Evolutionary conservation across 2,888 invertebrate species (phyloP), one percentile per base, ranked within the genome.

Genomic region (Psylliodes chrysocephalus): DNA sequence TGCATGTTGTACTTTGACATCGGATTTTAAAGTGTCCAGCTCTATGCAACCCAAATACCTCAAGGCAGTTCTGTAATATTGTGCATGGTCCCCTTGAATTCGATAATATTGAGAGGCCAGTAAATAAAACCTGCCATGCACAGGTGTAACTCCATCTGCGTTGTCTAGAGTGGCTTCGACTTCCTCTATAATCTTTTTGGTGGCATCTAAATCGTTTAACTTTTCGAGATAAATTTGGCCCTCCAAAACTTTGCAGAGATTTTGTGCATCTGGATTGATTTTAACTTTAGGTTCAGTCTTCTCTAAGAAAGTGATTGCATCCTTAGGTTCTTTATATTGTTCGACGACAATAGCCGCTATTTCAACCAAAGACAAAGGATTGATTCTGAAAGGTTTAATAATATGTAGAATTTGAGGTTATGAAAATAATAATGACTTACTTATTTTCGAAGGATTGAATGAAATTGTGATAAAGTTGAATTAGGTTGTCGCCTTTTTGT

Each of bases 41-140:
- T 92, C 90, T 47, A 89, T 89, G 77, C 83, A 83, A 19, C 88
- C 88, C 70, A 91, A 83, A 78, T 90, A 91, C 78, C 94, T 90
- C 8, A 99, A 86, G 7, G 98, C 96, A 65, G 96, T 93, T 63
- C 96, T 90, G 84, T 99, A 99, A 85, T 98, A 99, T 73, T 94
- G 93, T 0, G 94, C 93, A 84, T 97, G 95, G 73, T 96, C 93
- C 0, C 95, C 96, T 75, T 91, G 89, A 22, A 91, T 86, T 68
- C 89, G 86, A 69, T 96, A 96, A 77, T 96, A 93, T 73, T 95
- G 93, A 1, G 96, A 95, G 2, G 96, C 95, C 1, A 98, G 85
- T 71, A 95, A 90, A 78, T 97, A 98, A 82, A 95, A 98, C 77
- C 95, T 87, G 19, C 95, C 96, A 78, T 98, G 98, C 0, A 98